A percentile compares a stretch with the other conserved stretches of the same genome.
Conservation (phyloP, 2,888 invertebrate species). For the Steinernema scapterisci region DNA sequence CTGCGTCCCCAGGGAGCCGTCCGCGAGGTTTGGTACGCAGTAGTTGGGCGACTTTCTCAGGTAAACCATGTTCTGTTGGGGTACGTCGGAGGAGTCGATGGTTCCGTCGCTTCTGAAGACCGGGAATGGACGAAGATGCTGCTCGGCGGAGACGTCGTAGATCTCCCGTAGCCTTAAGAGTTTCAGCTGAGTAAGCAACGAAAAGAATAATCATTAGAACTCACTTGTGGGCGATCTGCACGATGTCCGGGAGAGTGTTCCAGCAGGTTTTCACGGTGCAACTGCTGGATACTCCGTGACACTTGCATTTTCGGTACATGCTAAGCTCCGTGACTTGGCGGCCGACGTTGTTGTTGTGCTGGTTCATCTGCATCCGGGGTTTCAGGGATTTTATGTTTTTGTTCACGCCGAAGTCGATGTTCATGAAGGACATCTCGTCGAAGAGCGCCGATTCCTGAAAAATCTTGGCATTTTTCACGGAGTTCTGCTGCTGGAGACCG, state of each 20-base stretch:
- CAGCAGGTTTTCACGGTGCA: constrained; percentile 83
- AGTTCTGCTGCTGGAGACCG: background rate
- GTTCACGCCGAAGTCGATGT: constrained; percentile 34
- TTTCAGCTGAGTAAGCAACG: background rate
- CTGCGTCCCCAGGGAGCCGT: constrained; percentile 79
- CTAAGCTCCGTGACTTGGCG: constrained; percentile 74
- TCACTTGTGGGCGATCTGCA: constrained; percentile 69
- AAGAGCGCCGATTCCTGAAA: constrained; percentile 17
- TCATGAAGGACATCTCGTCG: constrained; percentile 32
- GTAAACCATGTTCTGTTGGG: constrained; percentile 75
- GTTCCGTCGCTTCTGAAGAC: constrained; percentile 20
- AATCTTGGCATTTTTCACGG: background rate
- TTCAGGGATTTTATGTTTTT: constrained; percentile 29
- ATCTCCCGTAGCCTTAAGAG: constrained; percentile 30
- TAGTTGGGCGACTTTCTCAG: constrained; percentile 83
- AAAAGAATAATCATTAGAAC: background rate
- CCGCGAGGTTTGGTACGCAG: constrained; percentile 77
- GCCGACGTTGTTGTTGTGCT: constrained; percentile 80
- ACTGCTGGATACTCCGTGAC: constrained; percentile 83
- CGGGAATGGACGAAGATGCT: constrained; percentile 11
- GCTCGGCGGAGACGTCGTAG: constrained; percentile 18
- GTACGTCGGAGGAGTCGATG: constrained; percentile 12
- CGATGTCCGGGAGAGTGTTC: constrained; percentile 75
- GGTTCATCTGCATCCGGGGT: constrained; percentile 75
- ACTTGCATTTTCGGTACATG: constrained; percentile 77